Conservation (phyloP, 2,797 vertebrate species). For the Meda fulgida region DNA sequence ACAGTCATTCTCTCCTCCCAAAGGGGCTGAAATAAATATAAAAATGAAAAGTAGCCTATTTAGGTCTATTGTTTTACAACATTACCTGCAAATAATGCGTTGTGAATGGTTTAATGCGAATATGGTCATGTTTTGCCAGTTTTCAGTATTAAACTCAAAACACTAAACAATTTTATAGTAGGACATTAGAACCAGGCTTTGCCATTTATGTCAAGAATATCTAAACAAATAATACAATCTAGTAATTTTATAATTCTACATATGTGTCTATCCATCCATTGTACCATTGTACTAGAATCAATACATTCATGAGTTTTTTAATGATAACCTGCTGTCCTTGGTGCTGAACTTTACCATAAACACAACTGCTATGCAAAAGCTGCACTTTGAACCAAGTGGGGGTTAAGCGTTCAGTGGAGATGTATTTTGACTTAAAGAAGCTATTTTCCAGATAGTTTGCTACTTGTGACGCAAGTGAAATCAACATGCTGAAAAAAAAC, state of each 20-base stretch:
- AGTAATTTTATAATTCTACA: neutral
- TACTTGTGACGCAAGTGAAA: conserved; percentile 19
- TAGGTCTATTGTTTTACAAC: neutral
- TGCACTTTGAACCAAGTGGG: neutral
- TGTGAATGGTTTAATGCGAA: neutral
- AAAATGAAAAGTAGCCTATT: neutral
- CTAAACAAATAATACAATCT: neutral
- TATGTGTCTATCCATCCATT: neutral
- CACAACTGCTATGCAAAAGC: neutral
- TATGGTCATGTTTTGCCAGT: neutral
- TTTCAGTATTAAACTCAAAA: neutral
- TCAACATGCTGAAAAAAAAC: conserved; percentile 36
- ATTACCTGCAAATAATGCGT: neutral
- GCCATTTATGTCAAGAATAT: neutral
- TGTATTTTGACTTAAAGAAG: neutral
- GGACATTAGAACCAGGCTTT: neutral
- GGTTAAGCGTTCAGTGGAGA: neutral
- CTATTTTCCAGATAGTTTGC: conserved; percentile 32
- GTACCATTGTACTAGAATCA: too few species aligned
- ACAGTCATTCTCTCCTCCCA: neutral
- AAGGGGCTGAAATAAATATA: neutral
- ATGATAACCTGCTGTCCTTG: conserved; percentile 24
- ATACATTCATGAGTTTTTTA: neutral
- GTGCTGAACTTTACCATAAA: conserved; percentile 27
- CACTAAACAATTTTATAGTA: neutral